A percentile compares a stretch with the other conserved stretches of the same genome.
These are phyloP conservation scores for Parnassius apollo DNA, from an alignment of 2,888 invertebrate genomes.

Conservation along the genomic window DNA sequence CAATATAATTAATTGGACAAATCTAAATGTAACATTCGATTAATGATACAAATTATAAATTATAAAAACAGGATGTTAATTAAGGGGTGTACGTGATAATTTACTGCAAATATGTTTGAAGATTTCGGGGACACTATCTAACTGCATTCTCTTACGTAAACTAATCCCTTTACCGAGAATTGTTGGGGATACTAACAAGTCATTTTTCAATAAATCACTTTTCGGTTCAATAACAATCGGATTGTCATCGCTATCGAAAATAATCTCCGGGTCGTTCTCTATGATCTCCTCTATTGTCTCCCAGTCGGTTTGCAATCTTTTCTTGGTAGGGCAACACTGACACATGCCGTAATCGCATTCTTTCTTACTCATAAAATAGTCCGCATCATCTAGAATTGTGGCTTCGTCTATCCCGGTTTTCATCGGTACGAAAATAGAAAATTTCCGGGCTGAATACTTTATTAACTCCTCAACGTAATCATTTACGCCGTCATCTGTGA, in stretches of 20 bases:
- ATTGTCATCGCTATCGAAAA: conserved; percentile 69
- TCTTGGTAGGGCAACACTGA: conserved; percentile 58
- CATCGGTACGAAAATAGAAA: conserved; percentile 55
- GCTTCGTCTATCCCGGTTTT: conserved; percentile 48
- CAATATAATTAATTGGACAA: neutral
- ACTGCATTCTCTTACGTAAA: conserved; percentile 44
- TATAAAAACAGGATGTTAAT: conserved; percentile 32
- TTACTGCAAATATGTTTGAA: conserved; percentile 56
- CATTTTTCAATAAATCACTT: conserved; percentile 37
- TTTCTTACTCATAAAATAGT: conserved; percentile 65
- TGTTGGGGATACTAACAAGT: conserved; percentile 31
- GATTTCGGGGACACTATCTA: conserved; percentile 51
- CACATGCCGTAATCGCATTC: conserved; percentile 72
- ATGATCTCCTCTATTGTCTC: conserved; percentile 69
- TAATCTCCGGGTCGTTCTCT: conserved; percentile 75
- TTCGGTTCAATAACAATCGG: conserved; percentile 61
- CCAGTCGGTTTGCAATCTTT: conserved; percentile 61
- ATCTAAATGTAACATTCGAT: neutral
- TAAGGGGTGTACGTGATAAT: conserved; percentile 44
- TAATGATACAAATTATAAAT: neutral
- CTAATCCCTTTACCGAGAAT: conserved; percentile 37
- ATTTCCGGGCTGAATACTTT: conserved; percentile 63
- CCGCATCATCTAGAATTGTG: conserved; percentile 67
- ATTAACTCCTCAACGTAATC: conserved; percentile 57
- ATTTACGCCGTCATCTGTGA: conserved; percentile 46